Evolutionary conservation across 2,888 invertebrate genomes (phyloP).

Genomic region (Hydrotaea cyrtoneurina): DNA sequence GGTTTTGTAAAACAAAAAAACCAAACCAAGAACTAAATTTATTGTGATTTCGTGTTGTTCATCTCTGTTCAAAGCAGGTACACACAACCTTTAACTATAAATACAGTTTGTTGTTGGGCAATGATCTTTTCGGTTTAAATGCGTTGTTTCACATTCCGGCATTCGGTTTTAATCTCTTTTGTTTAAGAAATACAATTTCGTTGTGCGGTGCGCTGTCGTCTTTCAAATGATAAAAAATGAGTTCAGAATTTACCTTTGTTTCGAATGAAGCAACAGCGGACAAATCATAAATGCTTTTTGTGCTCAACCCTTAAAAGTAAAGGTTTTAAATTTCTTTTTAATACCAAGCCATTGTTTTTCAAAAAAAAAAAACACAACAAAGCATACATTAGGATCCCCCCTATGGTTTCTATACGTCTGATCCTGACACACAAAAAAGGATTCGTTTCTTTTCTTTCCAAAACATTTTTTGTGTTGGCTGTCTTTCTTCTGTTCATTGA

Average conservation of each 20-base stretch:
- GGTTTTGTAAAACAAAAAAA: slow-evolving; percentile 20
- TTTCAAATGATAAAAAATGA: slow-evolving; percentile 66
- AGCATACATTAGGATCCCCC: background rate
- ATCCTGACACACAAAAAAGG: slow-evolving; percentile 44
- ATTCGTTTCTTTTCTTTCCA: slow-evolving; percentile 37
- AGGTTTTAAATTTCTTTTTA: slow-evolving; percentile 66
- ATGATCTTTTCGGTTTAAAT: slow-evolving; percentile 54
- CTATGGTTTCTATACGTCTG: background rate
- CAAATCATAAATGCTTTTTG: slow-evolving; percentile 31
- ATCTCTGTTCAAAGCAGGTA: slow-evolving; percentile 62
- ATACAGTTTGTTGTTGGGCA: slow-evolving; percentile 9
- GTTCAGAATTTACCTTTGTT: slow-evolving; percentile 59
- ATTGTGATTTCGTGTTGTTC: slow-evolving; percentile 49
- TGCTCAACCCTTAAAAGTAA: slow-evolving; percentile 64
- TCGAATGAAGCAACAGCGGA: slow-evolving; percentile 26
- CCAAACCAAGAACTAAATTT: slow-evolving; percentile 46
- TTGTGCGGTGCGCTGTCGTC: slow-evolving; percentile 43
- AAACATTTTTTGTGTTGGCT: no score
- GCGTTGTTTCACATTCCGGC: slow-evolving; percentile 59
- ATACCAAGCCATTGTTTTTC: slow-evolving; percentile 58
- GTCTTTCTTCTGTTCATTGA: background rate
- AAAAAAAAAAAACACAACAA: slow-evolving; percentile 59
- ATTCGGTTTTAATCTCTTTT: slow-evolving; percentile 65
- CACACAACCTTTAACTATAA: slow-evolving; percentile 60
- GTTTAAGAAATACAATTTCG: slow-evolving; percentile 61